These are phyloP conservation scores for Pipistrellus pipistrellus DNA, from an alignment of 2,797 vertebrate species.

Conservation along the genomic window DNA sequence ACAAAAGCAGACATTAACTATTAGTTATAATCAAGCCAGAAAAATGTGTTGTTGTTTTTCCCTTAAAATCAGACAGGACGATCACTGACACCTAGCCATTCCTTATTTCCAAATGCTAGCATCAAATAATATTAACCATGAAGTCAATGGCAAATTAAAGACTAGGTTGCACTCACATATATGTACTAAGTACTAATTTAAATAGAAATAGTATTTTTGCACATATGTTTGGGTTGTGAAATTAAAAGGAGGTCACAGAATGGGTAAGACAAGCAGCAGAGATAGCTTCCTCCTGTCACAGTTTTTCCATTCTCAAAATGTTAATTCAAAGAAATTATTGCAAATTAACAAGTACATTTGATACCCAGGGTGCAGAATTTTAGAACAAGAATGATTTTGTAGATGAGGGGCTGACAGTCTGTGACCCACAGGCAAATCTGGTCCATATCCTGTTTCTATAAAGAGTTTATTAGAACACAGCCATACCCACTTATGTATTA, in stretches of 20 bases:
- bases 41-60: not conserved
- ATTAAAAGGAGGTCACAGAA: not conserved
- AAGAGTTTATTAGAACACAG: constrained; percentile 15
- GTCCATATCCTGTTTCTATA: not conserved
- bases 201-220: not conserved
- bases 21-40: constrained; percentile 6
- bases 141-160: constrained; percentile 33
- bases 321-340: not conserved
- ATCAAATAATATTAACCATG: not conserved
- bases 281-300: not conserved
- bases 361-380: not conserved
- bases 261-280: not conserved
- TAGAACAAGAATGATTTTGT: not conserved
- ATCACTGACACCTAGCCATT: not conserved
- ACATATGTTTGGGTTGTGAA: not conserved
- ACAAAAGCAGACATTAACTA: not conserved
- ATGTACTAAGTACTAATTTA: not conserved
- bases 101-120: constrained; percentile 54
- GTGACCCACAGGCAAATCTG: not conserved
- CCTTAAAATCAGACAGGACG: not conserved
- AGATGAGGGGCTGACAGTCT: not conserved
- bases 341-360: not conserved
- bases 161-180: not conserved
- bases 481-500: not conserved
- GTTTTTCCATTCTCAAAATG: constrained; percentile 18